phyloP scores from a whole-genome alignment of 2,797 vertebrate species.

The Lemur catta region DNA sequence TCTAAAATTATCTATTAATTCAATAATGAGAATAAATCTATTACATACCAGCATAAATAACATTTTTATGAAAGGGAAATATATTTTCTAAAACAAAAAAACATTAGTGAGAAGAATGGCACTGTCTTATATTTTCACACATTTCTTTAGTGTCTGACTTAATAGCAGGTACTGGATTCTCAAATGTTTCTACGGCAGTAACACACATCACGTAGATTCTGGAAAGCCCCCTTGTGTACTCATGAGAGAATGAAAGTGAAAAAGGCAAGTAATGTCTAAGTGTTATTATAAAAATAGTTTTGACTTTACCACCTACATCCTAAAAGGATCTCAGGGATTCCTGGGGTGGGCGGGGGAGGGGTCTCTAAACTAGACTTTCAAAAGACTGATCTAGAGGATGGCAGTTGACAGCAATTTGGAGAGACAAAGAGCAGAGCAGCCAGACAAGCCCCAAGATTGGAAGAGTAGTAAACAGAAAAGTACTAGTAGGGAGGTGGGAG shows the following conservation, averaged over 20 bases:
- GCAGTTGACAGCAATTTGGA: background rate
- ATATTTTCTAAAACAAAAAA: background rate
- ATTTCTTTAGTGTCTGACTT: background rate
- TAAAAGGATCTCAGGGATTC: background rate
- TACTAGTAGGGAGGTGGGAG: background rate
- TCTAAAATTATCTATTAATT: background rate
- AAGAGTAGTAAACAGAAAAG: background rate
- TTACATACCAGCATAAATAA: background rate
- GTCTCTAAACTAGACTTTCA: background rate
- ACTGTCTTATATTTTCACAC: no score
- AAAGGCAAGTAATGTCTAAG: background rate
- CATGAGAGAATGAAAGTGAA: background rate
- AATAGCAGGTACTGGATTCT: no score
- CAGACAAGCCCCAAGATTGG: background rate
- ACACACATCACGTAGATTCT: rapidly evolving
- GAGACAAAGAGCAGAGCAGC: background rate
- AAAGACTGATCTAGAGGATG: background rate
- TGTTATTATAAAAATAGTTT: background rate
- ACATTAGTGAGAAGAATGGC: background rate
- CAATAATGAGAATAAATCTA: background rate
- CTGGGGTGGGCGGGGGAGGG: background rate
- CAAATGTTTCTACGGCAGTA: background rate
- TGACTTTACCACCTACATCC: no score
- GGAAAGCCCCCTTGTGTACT: background rate
- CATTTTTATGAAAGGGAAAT: background rate